A percentile compares a stretch with the other conserved stretches of the same genome.
phyloP scores from a whole-genome alignment of 2,113 vertebrate species.

The Notiomystis cincta region DNA sequence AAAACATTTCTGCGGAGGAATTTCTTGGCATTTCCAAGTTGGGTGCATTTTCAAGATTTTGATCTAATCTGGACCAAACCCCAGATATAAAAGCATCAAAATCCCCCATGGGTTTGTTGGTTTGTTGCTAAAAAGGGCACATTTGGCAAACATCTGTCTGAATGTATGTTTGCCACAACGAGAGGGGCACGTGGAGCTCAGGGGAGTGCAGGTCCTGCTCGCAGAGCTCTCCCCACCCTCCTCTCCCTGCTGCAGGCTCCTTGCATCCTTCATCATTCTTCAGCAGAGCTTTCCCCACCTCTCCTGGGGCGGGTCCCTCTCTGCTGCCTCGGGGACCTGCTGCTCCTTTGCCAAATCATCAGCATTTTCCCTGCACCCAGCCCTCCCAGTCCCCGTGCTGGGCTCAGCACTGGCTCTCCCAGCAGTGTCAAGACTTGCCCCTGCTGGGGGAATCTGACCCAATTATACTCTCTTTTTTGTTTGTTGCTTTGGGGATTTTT shows the following conservation, averaged over 20 bases:
- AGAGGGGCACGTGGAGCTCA: not conserved
- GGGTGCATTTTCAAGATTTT: not conserved
- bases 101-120: fast-evolving
- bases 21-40: fast-evolving
- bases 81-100: not conserved
- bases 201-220: not conserved
- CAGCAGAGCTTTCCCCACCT: not conserved
- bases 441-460: not conserved
- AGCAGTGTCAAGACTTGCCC: not conserved
- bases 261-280: not conserved
- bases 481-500: not conserved
- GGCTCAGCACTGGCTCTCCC: not conserved
- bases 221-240: not conserved
- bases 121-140: not conserved
- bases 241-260: not conserved
- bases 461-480: not conserved
- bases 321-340: fast-evolving
- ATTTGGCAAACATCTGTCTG: not conserved
- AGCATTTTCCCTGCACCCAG: not conserved
- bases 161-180: fast-evolving
- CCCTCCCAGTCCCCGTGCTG: not conserved
- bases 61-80: not conserved
- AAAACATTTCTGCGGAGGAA: not conserved
- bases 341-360: not conserved
- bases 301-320: not conserved